Evolutionary conservation across 2,888 invertebrate species (phyloP).

Genomic region (Carpatolechia fugitivella): DNA sequence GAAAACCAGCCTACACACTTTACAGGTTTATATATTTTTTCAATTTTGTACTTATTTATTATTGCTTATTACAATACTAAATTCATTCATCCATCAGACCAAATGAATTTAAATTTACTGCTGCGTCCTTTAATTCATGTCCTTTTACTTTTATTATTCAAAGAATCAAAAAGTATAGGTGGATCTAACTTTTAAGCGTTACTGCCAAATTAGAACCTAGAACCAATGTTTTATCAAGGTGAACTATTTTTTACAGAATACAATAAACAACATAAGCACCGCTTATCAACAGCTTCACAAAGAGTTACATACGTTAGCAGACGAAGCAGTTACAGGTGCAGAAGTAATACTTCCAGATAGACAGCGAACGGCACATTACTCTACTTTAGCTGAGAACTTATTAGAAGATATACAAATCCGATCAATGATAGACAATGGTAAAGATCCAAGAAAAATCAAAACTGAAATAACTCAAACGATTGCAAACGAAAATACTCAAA

Average conservation of each 20-base stretch:
- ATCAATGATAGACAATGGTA: conserved; percentile 8
- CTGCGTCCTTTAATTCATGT: too few species aligned
- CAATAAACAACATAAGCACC: conserved; percentile 43
- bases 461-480: background rate
- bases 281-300: conserved; percentile 50
- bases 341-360: background rate
- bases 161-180: too few species aligned
- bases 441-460: background rate
- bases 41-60: too few species aligned
- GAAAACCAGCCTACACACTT: conserved; percentile 45
- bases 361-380: background rate
- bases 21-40: conserved; percentile 55
- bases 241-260: conserved; percentile 41
- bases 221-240: too few species aligned
- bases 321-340: conserved; percentile 17
- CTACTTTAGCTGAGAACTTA: conserved; percentile 21
- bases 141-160: too few species aligned
- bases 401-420: conserved; percentile 28
- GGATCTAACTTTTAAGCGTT: too few species aligned
- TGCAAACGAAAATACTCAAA: background rate
- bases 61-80: too few species aligned
- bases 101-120: too few species aligned
- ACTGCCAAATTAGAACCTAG: too few species aligned
- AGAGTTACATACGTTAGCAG: conserved; percentile 40
- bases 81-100: too few species aligned